Evolutionary conservation across 2,113 vertebrate genomes (phyloP), one percentile per base, ranked within the genome.

Genomic region (Tor tambroides): DNA sequence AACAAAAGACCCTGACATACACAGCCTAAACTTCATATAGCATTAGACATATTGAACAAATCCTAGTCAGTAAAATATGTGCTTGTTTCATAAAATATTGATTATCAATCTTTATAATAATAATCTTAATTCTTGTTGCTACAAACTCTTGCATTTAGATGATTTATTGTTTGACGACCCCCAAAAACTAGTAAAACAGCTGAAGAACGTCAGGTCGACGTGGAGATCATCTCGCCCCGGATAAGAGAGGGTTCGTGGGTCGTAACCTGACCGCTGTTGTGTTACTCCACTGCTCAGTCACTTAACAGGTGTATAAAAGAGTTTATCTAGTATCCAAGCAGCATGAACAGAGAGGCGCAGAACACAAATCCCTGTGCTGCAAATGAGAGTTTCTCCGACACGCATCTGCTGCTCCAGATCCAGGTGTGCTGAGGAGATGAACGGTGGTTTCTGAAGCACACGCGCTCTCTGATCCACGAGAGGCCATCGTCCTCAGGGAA

Each of bases 61-160:
- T 90, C 88, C 74, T 94, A 93, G 69, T 90, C 88, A 92, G 91
- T 93, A 92, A 94, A 95, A 94, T 93, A 94, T 93, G 94, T 94
- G 93, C 92, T 94, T 94, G 89, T 86, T 88, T 94, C 87, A 90
- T 91, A 94, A 94, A 95, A 94, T 93, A 93, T 89, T 92, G 67
- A 89, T 88, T 88, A 86, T 85, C 86, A 41, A 89, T 85, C 89
- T 65, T 91, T 91, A 91, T 91, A 49, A 49, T 49, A 91, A 85
- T 88, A 77, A 82, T 87, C 56, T 89, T 21, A 49, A 89, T 90
- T 78, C 84, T 87, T 92, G 91, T 93, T 95, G 93, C 93, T 93
- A 92, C 92, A 92, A 93, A 87, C 85, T 85, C 89, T 92, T 89
- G 89, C 91, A 85, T 87, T 88, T 87, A 86, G 84, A 91, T 85